Conservation (phyloP, 1,140 invertebrate species). For the Leptopilina clavipes region DNA sequence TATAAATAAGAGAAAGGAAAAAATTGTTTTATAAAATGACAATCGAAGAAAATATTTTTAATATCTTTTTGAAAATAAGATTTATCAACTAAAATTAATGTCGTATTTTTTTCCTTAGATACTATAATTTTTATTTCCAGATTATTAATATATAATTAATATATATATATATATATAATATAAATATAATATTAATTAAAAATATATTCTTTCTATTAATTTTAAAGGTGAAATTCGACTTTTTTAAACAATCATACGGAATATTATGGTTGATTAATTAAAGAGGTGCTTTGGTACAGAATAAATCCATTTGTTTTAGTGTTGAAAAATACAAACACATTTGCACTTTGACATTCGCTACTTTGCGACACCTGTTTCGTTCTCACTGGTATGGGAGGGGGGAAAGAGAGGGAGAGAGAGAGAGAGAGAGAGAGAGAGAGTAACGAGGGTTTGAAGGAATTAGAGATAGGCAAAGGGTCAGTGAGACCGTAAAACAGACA, state of each 20-base stretch:
- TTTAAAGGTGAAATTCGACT: too few relatives aligned
- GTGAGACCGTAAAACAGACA: conserved; percentile 17
- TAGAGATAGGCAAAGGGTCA: conserved; percentile 27
- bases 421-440: not conserved
- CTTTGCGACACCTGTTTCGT: conserved; percentile 33
- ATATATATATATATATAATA: too few relatives aligned
- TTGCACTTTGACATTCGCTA: conserved; percentile 18
- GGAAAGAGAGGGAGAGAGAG: too few relatives aligned
- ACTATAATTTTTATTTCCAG: too few relatives aligned
- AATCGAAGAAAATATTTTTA: too few relatives aligned
- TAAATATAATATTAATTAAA: too few relatives aligned
- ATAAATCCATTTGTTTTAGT: not conserved
- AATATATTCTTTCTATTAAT: too few relatives aligned
- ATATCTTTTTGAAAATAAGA: too few relatives aligned
- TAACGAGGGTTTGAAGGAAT: conserved; percentile 30
- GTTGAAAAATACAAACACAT: not conserved
- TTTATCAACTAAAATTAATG: too few relatives aligned
- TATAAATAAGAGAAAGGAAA: not conserved
- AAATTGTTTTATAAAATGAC: too few relatives aligned
- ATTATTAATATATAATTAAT: too few relatives aligned
- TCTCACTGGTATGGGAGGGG: not conserved
- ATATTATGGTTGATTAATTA: not conserved
- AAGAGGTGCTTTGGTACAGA: not conserved
- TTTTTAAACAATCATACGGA: not conserved
- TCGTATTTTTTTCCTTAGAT: too few relatives aligned